Percentiles rank a stretch among this genome's conserved stretches.
These are phyloP conservation scores for Lycopodina hypogea DNA, from an alignment of 37 sponge, comb jelly and placozoan genomes.

Conservation along the genomic window DNA sequence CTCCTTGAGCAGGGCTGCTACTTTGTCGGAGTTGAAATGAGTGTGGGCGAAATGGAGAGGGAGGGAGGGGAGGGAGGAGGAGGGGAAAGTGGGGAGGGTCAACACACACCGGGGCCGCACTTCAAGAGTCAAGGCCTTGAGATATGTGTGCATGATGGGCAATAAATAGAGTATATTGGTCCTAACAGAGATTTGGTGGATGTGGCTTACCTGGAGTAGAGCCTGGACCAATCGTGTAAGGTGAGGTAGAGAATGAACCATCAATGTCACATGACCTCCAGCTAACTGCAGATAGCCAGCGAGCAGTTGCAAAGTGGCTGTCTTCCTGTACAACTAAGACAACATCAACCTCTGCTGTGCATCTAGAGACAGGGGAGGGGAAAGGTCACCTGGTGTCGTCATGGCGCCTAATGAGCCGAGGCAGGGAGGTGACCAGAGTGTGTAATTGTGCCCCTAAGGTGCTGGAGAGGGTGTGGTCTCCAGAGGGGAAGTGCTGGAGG, in stretches of 20 bases:
- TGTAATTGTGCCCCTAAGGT: conserved; percentile 50
- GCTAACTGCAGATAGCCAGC: conserved; percentile 62
- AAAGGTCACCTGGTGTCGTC: conserved; percentile 21
- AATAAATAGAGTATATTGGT: neutral
- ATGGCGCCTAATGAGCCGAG: conserved; percentile 44
- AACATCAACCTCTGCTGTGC: neutral
- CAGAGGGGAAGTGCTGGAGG: conserved; percentile 18
- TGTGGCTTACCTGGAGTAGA: conserved; percentile 40
- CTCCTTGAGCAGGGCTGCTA: conserved; percentile 14
- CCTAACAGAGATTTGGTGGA: neutral
- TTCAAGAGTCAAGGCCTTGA: conserved; percentile 51
- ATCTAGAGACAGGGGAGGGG: neutral
- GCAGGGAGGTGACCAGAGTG: conserved; percentile 40
- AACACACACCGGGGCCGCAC: neutral
- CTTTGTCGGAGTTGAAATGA: conserved; percentile 21
- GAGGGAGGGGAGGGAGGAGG: neutral
- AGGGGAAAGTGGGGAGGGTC: conserved; percentile 3
- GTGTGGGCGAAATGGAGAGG: conserved; percentile 21
- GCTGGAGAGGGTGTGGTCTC: conserved; percentile 13
- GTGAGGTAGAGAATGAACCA: conserved; percentile 61
- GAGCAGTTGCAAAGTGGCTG: conserved; percentile 52
- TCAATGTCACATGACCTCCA: conserved; percentile 24
- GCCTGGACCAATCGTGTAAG: conserved; percentile 47
- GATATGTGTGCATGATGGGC: neutral
- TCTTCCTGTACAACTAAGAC: conserved; percentile 10